Evolutionary conservation across 2,797 vertebrate genomes (phyloP).

Genomic region (Perodicticus potto): DNA sequence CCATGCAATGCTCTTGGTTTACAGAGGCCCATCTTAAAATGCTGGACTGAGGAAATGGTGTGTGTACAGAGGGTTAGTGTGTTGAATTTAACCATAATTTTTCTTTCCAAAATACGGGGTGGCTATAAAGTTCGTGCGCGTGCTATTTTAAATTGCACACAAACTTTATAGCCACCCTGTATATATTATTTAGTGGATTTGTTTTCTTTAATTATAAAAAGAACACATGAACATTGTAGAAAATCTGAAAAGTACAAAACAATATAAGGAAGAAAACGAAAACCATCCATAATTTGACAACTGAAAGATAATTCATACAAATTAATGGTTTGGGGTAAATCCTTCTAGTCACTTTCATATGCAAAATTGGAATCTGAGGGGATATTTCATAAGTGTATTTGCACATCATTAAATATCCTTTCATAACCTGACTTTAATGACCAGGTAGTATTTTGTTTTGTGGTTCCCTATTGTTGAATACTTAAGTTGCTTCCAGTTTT

Average conservation of each 20-base stretch:
- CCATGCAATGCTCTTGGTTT: neutral
- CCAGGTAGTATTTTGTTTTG: neutral
- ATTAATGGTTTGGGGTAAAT: neutral
- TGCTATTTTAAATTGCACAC: too few species aligned
- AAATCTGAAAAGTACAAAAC: neutral
- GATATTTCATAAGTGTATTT: neutral
- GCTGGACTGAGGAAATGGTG: neutral
- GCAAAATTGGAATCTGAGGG: neutral
- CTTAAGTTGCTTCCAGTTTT: neutral
- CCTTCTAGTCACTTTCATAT: neutral
- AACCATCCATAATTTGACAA: neutral
- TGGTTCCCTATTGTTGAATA: neutral
- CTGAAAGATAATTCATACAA: neutral
- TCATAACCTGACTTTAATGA: neutral
- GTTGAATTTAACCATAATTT: neutral
- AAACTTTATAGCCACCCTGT: too few species aligned
- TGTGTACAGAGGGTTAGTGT: neutral
- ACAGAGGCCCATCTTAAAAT: neutral
- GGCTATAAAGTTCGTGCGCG: too few species aligned
- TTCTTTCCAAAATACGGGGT: neutral
- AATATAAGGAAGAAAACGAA: neutral
- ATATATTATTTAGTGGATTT: neutral
- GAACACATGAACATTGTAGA: neutral
- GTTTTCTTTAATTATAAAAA: constrained; percentile 3
- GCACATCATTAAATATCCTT: neutral